Conservation (phyloP, 2,113 vertebrate genomes). For the Perca schrenkii region DNA sequence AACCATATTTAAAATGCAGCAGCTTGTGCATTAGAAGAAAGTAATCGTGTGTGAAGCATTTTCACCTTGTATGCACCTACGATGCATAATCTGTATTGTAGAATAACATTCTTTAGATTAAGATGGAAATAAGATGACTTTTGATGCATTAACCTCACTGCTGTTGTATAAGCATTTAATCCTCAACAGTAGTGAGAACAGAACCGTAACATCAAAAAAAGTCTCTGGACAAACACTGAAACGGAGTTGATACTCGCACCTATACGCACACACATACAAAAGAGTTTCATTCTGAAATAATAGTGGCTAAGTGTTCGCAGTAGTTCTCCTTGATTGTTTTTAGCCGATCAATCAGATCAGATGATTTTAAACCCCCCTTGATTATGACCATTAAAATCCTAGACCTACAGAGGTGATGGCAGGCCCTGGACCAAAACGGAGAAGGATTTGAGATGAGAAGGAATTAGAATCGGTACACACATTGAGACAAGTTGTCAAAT, state of each 20-base stretch:
- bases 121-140: constrained; percentile 8
- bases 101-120: background rate
- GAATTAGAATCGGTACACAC: constrained; percentile 12
- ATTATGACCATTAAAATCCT: background rate
- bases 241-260: constrained; percentile 19
- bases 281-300: constrained; percentile 67
- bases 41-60: background rate
- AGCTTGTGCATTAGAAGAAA: background rate
- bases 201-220: constrained; percentile 36
- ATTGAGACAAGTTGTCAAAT: constrained; percentile 20
- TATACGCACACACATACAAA: constrained; percentile 13
- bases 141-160: constrained; percentile 10
- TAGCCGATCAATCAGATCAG: background rate
- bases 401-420: background rate
- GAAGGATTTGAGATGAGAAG: background rate
- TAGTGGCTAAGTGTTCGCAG: background rate
- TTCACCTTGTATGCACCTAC: background rate
- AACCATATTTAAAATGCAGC: constrained; percentile 24
- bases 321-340: constrained; percentile 37
- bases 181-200: background rate
- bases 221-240: constrained; percentile 48
- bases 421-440: constrained; percentile 19
- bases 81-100: background rate
- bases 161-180: constrained; percentile 5
- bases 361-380: background rate